Percentiles rank a stretch among this genome's conserved stretches.
These are phyloP conservation scores for Pachliopta kotzebuea DNA, from an alignment of 2,888 invertebrate genomes.

Conservation along the genomic window DNA sequence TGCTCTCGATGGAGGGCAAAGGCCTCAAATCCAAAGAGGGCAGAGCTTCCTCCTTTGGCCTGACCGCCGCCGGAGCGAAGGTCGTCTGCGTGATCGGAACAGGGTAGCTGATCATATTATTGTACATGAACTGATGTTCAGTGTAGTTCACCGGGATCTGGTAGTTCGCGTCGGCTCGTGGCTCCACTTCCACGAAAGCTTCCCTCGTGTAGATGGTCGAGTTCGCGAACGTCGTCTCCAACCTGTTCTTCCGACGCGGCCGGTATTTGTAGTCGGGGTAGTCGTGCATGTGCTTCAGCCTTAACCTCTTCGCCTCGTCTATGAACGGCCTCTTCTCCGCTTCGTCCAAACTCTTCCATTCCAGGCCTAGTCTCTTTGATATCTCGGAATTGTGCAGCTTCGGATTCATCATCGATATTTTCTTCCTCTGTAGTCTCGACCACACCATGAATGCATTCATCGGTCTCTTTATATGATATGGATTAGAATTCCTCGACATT, in stretches of 20 bases:
- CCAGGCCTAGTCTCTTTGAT: slow-evolving; percentile 89
- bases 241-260: slow-evolving; percentile 82
- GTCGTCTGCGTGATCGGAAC: slow-evolving; percentile 62
- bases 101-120: slow-evolving; percentile 68
- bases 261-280: slow-evolving; percentile 87
- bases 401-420: slow-evolving; percentile 91
- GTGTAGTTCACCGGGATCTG: slow-evolving; percentile 60
- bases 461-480: slow-evolving; percentile 93
- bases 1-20: slow-evolving; percentile 73
- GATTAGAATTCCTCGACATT: slow-evolving; percentile 78
- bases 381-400: slow-evolving; percentile 90
- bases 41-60: slow-evolving; percentile 61
- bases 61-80: slow-evolving; percentile 54
- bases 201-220: slow-evolving; percentile 58
- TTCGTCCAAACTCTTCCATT: slow-evolving; percentile 92
- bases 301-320: slow-evolving; percentile 90
- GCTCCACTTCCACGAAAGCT: slow-evolving; percentile 62
- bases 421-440: slow-evolving; percentile 93
- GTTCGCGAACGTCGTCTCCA: slow-evolving; percentile 57
- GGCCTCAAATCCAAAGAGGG: slow-evolving; percentile 64
- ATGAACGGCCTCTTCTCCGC: slow-evolving; percentile 92
- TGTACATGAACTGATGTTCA: slow-evolving; percentile 65
- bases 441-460: slow-evolving; percentile 99
- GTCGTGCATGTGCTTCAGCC: slow-evolving; percentile 86
- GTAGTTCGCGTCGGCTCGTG: slow-evolving; percentile 56